Percentiles rank a stretch among this genome's conserved stretches.
Evolutionary conservation across 2,888 invertebrate species (phyloP).

Genomic region (Autographa gamma): DNA sequence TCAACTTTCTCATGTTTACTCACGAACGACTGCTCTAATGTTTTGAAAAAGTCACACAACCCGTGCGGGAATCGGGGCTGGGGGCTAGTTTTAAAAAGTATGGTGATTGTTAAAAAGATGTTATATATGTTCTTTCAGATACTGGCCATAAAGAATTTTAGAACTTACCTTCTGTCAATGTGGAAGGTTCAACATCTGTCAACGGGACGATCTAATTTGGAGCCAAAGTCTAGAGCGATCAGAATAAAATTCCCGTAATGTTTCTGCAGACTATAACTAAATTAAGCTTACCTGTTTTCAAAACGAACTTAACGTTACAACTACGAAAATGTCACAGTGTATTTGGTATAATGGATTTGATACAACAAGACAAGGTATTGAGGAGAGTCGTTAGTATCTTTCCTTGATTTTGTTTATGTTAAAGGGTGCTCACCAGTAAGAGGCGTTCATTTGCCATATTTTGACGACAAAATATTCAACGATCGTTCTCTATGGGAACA

Average conservation of each 20-base stretch:
- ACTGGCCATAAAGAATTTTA: background rate
- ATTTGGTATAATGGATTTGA: constrained; percentile 77
- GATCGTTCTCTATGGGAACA: no score
- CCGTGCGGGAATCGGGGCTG: no score
- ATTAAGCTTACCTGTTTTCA: constrained; percentile 36
- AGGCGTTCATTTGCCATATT: no score
- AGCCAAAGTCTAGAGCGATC: constrained; percentile 11
- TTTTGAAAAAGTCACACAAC: no score
- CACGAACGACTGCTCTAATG: no score
- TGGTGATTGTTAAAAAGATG: background rate
- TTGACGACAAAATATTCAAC: no score
- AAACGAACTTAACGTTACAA: constrained; percentile 39
- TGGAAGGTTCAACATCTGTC: constrained; percentile 21
- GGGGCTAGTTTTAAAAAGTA: no score
- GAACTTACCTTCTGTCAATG: constrained; percentile 6
- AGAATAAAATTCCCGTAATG: constrained; percentile 57
- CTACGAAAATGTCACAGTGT: constrained; percentile 74
- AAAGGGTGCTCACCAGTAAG: no score
- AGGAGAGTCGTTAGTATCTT: constrained; percentile 17
- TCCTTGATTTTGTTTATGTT: background rate
- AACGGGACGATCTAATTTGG: constrained; percentile 22
- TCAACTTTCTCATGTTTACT: no score
- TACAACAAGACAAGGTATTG: constrained; percentile 76
- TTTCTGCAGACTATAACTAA: constrained; percentile 52
- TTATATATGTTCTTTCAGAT: background rate